Conservation (phyloP, 2,113 vertebrate genomes). For the Pelmatolapia mariae region DNA sequence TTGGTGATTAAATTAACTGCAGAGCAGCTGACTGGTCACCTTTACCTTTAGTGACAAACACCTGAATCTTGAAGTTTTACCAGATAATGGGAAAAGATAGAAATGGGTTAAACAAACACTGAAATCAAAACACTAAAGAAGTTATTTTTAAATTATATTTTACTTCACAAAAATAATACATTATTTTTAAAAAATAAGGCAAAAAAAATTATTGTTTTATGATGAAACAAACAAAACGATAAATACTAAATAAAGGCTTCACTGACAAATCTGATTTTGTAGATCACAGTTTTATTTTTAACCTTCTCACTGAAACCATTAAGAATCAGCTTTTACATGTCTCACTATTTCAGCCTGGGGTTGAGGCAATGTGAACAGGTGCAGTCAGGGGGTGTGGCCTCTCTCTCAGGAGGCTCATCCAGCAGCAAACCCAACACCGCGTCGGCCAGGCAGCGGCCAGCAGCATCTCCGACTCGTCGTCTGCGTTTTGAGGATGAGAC, state of each 20-base stretch:
- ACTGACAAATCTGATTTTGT: neutral
- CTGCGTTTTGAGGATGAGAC: slow-evolving; percentile 93
- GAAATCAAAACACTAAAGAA: neutral
- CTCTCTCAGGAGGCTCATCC: slow-evolving; percentile 67
- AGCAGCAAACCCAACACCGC: slow-evolving; percentile 63
- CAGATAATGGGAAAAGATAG: neutral
- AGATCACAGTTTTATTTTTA: neutral
- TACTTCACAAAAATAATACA: neutral
- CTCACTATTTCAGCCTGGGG: slow-evolving; percentile 11
- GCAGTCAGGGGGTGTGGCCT: slow-evolving; percentile 4
- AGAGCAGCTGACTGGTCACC: neutral
- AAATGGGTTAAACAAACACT: neutral
- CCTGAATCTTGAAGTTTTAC: neutral
- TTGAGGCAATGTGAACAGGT: neutral
- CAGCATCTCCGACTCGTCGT: slow-evolving; percentile 64
- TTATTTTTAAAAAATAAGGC: neutral
- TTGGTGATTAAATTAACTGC: neutral
- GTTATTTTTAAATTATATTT: neutral
- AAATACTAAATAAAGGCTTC: neutral
- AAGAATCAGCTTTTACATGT: neutral
- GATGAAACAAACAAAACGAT: neutral
- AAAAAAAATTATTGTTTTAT: neutral
- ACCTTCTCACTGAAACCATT: neutral
- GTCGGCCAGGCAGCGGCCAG: slow-evolving; percentile 38
- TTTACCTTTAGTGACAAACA: neutral